phyloP scores from a whole-genome alignment of 2,888 invertebrate genomes.

The Panopea generosa region DNA sequence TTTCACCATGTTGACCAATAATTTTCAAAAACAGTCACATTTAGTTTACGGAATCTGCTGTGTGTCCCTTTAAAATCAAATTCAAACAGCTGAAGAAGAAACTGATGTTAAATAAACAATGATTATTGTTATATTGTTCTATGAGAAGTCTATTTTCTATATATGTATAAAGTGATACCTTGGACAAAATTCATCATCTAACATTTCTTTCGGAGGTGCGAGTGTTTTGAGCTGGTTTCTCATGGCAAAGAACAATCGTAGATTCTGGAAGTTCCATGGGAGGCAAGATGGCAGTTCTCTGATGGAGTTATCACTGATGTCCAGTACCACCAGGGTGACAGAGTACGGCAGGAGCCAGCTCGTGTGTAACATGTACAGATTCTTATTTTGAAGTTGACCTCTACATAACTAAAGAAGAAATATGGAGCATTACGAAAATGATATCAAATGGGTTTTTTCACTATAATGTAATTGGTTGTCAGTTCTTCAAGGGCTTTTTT shows the following conservation, averaged over 20 bases:
- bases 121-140: no score
- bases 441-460: no score
- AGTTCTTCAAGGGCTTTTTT: no score
- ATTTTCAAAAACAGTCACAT: no score
- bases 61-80: no score
- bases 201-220: constrained; percentile 13
- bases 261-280: constrained; percentile 72
- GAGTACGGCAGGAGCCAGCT: constrained; percentile 63
- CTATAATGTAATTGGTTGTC: no score
- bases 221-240: constrained; percentile 60
- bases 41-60: no score
- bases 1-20: no score
- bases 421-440: neutral
- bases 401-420: constrained; percentile 37
- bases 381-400: constrained; percentile 31
- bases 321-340: constrained; percentile 61
- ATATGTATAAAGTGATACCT: constrained; percentile 52
- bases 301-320: constrained; percentile 68
- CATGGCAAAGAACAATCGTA: constrained; percentile 60
- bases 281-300: constrained; percentile 62
- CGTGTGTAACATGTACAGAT: constrained; percentile 57
- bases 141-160: no score
- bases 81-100: no score
- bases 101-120: no score
- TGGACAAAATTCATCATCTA: constrained; percentile 44